Percentiles rank a stretch among this genome's conserved stretches.
These are phyloP conservation scores for Ptychoptera contaminata DNA, from an alignment of 2,888 invertebrate genomes.

Conservation along the genomic window DNA sequence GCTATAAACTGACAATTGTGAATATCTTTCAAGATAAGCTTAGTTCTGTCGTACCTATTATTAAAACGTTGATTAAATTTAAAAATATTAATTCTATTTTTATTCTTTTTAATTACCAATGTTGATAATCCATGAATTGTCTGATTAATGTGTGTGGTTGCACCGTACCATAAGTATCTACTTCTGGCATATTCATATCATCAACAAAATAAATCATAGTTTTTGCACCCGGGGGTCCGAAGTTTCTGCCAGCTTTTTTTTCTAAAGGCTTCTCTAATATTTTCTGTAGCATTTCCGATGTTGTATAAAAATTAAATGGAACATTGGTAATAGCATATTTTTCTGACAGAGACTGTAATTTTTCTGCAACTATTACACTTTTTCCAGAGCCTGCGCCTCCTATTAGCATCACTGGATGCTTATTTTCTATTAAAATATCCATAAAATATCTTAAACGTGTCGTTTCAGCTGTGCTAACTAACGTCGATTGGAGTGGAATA, in stretches of 20 bases:
- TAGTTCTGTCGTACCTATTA: conserved; percentile 58
- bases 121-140: conserved; percentile 84
- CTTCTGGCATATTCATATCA: conserved; percentile 95
- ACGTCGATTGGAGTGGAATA: conserved; percentile 55
- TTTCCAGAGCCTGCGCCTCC: conserved; percentile 85
- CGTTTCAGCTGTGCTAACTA: conserved; percentile 84
- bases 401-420: conserved; percentile 79
- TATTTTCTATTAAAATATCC: conserved; percentile 60
- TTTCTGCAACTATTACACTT: conserved; percentile 78
- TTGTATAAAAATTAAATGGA: conserved; percentile 90
- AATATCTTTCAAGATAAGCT: conserved; percentile 76
- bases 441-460: conserved; percentile 75
- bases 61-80: no score
- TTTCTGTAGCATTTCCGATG: conserved; percentile 78
- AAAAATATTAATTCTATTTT: not conserved
- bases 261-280: conserved; percentile 83
- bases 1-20: conserved; percentile 87
- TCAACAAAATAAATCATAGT: conserved; percentile 87
- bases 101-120: conserved; percentile 44
- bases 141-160: conserved; percentile 88
- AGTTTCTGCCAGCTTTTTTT: conserved; percentile 88
- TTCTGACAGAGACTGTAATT: conserved; percentile 55
- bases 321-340: conserved; percentile 74
- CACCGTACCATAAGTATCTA: conserved; percentile 85
- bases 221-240: conserved; percentile 85